Base-by-base conservation (phyloP, 2,797 vertebrate species). In the Diglossa cyanea region DNA sequence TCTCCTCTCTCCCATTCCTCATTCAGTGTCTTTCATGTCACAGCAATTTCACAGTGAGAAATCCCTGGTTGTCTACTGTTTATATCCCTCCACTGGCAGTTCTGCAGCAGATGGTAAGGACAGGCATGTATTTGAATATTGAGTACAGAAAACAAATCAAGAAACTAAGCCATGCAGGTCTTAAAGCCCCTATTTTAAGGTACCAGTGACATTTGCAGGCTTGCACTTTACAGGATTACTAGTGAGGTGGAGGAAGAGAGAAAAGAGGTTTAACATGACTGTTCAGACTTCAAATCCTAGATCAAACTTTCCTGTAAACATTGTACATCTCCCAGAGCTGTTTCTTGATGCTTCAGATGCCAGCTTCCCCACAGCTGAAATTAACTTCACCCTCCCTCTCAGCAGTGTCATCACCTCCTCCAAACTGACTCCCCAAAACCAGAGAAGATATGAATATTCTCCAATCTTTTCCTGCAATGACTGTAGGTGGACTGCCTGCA, bases 401-500 rank as follows among this genome's bases (percentile, higher is more conserved):
- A 90, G 66, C 68, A 91, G 42, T 70, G 78, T 79, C 78, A 91
- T 55, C 75, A 87, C 84, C 91, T 93, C 86, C 94, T 95, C 91
- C 84, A 88, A 95, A 81, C 45, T 81, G 66, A 55, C 40, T 82
- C 60, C 55, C 60, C 71, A 82, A 80, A 87, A 77, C 20, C 35
- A 86, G 50, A 63, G 53, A 89, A 90, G 54, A 94, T 80, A 93
- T 10, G 45, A 92, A 91, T 92, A 94, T 74, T 63, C 65, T 87
- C 88, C 88, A 91, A 83, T 79, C 91, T 94, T 91, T 93, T 85
- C 78, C 61, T 72, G 65, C 62, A 93, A 61, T 0, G 10, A 74
- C 54, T 74, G 88, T 94, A 95, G 96, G 93, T 94, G 94, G 94
- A 83, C 47, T 77, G 81, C 68, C 72, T 93, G 92, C 84, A 78